Evolutionary conservation across 2,888 invertebrate genomes (phyloP).

Genomic region (Heliconius sara): DNA sequence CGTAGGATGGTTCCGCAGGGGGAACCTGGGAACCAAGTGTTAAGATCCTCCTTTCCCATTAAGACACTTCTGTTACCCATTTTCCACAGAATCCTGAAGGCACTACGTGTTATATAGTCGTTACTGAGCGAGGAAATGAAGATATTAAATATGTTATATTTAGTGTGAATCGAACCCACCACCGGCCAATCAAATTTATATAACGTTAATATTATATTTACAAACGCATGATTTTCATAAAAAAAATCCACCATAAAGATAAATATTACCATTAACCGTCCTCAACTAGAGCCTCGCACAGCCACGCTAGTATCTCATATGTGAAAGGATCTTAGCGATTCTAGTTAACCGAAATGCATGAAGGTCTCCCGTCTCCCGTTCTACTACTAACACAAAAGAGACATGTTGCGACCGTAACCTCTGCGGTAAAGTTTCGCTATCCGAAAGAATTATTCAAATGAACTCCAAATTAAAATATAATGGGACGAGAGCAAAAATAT

Average conservation of each 20-base stretch:
- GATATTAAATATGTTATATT: no score
- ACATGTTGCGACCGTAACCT: constrained; percentile 25
- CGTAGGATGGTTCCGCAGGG: no score
- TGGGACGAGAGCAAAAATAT: neutral
- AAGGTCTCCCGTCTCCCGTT: constrained; percentile 27
- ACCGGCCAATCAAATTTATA: neutral
- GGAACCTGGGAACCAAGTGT: no score
- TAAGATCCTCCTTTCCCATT: no score
- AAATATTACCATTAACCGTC: neutral
- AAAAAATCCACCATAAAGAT: neutral
- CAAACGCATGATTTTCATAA: neutral
- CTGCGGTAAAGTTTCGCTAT: constrained; percentile 26
- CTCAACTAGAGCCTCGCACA: constrained; percentile 15
- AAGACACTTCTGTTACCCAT: no score
- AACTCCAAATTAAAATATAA: constrained; percentile 25
- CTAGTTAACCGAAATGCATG: constrained; percentile 33
- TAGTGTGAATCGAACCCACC: no score
- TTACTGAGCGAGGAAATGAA: no score
- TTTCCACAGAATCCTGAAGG: no score
- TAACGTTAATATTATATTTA: neutral
- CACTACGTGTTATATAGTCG: no score
- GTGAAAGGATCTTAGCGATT: constrained; percentile 32
- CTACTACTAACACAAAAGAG: constrained; percentile 32
- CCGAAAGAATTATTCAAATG: constrained; percentile 24
- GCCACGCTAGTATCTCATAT: constrained; percentile 25